phyloP scores from a whole-genome alignment of 2,113 vertebrate genomes.

The Eublepharis macularius region DNA sequence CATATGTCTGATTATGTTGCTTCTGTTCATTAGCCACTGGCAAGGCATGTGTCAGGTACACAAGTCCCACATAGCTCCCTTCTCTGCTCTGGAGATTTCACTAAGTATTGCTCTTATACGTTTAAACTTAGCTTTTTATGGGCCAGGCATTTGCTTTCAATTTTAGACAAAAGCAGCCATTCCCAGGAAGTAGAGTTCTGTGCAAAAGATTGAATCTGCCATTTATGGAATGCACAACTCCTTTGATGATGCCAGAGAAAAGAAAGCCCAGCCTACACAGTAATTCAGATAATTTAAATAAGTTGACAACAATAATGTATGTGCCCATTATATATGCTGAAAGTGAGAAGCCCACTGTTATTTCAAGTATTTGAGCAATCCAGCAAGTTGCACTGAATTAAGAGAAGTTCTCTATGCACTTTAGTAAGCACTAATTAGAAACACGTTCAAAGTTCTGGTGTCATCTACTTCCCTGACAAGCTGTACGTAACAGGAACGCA shows the following conservation, averaged over 20 bases:
- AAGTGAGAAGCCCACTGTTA: background rate
- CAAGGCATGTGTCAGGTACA: too few relatives aligned
- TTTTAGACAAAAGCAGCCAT: background rate
- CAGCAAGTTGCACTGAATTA: background rate
- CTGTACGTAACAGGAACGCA: background rate
- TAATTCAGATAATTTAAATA: background rate
- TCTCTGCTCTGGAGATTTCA: background rate
- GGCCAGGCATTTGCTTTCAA: background rate
- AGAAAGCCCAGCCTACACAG: background rate
- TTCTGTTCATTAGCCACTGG: background rate
- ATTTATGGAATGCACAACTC: background rate
- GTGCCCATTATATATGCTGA: background rate
- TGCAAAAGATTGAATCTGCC: background rate
- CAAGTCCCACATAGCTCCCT: background rate
- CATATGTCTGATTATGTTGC: background rate
- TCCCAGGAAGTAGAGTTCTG: background rate
- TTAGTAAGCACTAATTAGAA: background rate
- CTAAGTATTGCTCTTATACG: too few relatives aligned
- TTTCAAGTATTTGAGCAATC: background rate
- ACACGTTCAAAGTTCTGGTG: background rate
- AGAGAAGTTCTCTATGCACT: background rate
- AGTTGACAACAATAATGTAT: background rate
- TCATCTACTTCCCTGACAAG: background rate
- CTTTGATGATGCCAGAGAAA: constrained; percentile 1
- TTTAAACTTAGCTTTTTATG: background rate